Conservation (phyloP, 2,888 invertebrate species). For the Drosophila histrio region DNA sequence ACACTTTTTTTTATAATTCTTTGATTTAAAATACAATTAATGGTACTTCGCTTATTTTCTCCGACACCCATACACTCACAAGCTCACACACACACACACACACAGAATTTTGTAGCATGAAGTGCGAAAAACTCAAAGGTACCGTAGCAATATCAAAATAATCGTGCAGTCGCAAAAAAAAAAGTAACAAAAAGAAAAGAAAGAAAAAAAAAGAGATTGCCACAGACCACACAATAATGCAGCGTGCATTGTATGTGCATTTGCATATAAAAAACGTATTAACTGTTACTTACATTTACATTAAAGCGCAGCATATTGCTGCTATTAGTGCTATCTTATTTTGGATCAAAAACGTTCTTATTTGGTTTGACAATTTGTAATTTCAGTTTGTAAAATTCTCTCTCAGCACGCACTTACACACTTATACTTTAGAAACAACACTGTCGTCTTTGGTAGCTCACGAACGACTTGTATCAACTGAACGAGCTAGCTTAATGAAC, state of each 20-base stretch:
- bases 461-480: neutral
- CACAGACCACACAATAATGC: constrained; percentile 61
- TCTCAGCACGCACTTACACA: constrained; percentile 51
- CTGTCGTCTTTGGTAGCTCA: constrained; percentile 13
- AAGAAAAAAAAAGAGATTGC: constrained; percentile 51
- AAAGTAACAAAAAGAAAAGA: constrained; percentile 31
- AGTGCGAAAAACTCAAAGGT: constrained; percentile 46
- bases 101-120: constrained; percentile 25
- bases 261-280: constrained; percentile 29
- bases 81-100: constrained; percentile 20
- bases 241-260: constrained; percentile 33
- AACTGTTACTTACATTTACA: constrained; percentile 44
- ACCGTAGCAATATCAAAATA: constrained; percentile 56
- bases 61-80: constrained; percentile 25
- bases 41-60: constrained; percentile 28
- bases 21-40: constrained; percentile 19
- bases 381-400: constrained; percentile 55
- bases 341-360: constrained; percentile 52
- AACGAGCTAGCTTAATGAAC: neutral
- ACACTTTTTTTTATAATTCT: constrained; percentile 11
- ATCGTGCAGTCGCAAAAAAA: constrained; percentile 55
- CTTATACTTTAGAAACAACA: constrained; percentile 54
- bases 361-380: constrained; percentile 54
- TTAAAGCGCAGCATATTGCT: constrained; percentile 38
- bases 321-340: constrained; percentile 45